These are phyloP conservation scores for Homarus gammarus DNA, from an alignment of 2,888 invertebrate species.

Conservation along the genomic window DNA sequence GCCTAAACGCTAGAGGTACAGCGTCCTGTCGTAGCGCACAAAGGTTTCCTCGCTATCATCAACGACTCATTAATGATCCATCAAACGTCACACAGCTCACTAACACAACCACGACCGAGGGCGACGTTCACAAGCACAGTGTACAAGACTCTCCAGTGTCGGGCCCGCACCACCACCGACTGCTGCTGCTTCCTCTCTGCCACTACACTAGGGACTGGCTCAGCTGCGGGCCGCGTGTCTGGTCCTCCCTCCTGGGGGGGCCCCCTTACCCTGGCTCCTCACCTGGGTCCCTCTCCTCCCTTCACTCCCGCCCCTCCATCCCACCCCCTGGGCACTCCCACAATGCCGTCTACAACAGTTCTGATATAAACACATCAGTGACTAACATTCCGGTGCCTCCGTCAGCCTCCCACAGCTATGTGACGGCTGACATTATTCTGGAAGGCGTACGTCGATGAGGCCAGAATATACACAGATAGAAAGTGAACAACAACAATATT, in stretches of 20 bases:
- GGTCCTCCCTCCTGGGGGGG: too few relatives aligned
- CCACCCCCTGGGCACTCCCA: neutral
- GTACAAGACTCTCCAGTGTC: neutral
- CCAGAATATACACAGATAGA: too few relatives aligned
- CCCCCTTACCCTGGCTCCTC: too few relatives aligned
- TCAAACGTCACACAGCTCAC: too few relatives aligned
- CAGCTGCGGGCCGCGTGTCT: too few relatives aligned
- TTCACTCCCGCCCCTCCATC: slow-evolving; percentile 16
- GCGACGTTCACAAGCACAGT: neutral
- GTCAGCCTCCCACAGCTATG: too few relatives aligned
- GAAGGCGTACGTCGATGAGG: too few relatives aligned
- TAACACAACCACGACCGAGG: neutral
- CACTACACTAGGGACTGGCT: neutral
- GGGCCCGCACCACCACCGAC: neutral
- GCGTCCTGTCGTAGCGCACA: too few relatives aligned
- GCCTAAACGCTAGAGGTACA: too few relatives aligned
- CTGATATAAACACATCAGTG: neutral
- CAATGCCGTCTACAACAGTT: neutral
- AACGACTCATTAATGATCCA: too few relatives aligned
- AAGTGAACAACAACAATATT: too few relatives aligned
- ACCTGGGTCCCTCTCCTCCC: neutral
- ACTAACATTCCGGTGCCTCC: slow-evolving; percentile 23
- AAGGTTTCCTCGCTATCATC: neutral
- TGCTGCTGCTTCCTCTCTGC: slow-evolving; percentile 20
- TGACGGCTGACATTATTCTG: too few relatives aligned